Percentiles rank a stretch among this genome's conserved stretches.
These are phyloP conservation scores for Dicaeum eximium DNA, from an alignment of 2,113 vertebrate species.

Conservation along the genomic window DNA sequence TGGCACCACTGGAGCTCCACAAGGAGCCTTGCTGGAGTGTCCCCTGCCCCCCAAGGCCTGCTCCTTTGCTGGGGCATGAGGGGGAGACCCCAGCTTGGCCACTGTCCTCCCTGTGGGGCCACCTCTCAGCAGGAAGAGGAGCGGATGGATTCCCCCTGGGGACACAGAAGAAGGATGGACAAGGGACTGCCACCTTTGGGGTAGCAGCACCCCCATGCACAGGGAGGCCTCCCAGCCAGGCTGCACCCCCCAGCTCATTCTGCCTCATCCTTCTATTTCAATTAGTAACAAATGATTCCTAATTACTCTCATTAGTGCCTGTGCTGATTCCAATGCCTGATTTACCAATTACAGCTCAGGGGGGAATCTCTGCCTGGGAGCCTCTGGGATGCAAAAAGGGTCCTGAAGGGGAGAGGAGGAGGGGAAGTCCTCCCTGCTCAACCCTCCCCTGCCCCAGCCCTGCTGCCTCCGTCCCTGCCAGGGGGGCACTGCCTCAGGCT, in stretches of 20 bases:
- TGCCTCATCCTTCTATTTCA: slow-evolving; percentile 61
- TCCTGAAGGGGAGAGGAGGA: neutral
- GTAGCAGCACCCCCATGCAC: neutral
- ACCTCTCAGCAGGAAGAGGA: neutral
- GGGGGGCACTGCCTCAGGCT: neutral
- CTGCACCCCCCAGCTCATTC: neutral
- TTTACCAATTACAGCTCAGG: slow-evolving; percentile 65
- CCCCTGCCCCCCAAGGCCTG: neutral
- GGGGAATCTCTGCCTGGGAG: slow-evolving; percentile 31
- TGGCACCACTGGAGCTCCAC: accelerated
- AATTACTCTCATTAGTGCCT: slow-evolving; percentile 69
- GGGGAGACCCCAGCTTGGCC: neutral
- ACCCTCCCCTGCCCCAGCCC: neutral
- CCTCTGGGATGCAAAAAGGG: neutral
- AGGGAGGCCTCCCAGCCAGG: neutral
- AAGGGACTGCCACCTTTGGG: neutral
- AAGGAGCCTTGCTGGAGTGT: neutral
- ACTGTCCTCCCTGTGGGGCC: accelerated
- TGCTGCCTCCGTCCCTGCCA: neutral
- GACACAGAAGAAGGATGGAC: neutral
- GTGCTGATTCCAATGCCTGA: slow-evolving; percentile 62
- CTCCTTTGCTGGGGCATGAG: neutral
- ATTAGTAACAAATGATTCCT: slow-evolving; percentile 68
- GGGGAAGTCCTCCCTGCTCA: neutral
- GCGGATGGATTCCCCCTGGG: neutral